These are phyloP conservation scores for Opisthocomus hoazin DNA, from an alignment of 2,113 vertebrate genomes.

Conservation along the genomic window DNA sequence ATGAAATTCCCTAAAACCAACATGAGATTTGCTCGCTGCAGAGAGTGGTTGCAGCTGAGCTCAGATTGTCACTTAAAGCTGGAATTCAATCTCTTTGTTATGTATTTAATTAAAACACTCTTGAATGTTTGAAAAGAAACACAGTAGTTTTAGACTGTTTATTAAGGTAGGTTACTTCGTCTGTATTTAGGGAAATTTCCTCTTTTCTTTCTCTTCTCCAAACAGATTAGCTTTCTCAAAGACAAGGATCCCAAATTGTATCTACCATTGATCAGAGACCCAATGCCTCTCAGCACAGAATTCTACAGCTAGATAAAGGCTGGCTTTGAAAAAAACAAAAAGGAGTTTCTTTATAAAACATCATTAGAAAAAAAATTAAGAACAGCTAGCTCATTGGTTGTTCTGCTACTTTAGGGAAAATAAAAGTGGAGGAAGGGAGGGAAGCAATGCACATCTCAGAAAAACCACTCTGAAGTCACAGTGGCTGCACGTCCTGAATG, in stretches of 20 bases:
- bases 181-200: neutral
- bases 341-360: neutral
- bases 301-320: neutral
- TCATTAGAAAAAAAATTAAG: neutral
- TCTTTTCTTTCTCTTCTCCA: neutral
- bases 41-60: neutral
- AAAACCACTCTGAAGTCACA: neutral
- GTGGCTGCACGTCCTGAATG: rapidly evolving
- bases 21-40: neutral
- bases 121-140: neutral
- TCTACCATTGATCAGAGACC: neutral
- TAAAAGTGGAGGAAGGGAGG: neutral
- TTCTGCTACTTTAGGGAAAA: neutral
- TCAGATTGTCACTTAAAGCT: neutral
- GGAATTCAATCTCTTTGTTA: neutral
- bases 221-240: neutral
- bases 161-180: neutral
- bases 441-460: neutral
- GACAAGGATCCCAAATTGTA: neutral
- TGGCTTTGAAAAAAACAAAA: neutral
- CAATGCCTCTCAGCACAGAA: rapidly evolving
- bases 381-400: neutral
- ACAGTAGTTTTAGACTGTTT: neutral
- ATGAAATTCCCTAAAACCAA: neutral
- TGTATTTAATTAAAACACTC: neutral